Evolutionary conservation across 1,140 invertebrate species (phyloP), one percentile per base, ranked within the genome.

Genomic region (Drosophila biarmipes): DNA sequence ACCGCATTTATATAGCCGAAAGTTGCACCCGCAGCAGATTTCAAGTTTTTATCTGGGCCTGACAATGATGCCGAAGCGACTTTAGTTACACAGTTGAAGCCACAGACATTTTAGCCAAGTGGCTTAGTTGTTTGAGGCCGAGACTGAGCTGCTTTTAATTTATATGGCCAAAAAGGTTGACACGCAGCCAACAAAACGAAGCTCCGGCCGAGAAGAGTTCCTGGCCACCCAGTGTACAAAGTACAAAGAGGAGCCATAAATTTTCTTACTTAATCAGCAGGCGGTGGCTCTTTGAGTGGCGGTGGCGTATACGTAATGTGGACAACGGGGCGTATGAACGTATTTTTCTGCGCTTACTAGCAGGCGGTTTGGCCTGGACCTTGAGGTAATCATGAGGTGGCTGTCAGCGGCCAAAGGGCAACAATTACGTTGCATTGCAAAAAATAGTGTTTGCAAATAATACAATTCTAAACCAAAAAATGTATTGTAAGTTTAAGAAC

Each of bases 1-100:
- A 62, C 69, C 63, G 66, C 63, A 84, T 78, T 84, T 79, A 84
- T 79, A 79, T 45, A 67, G 55, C 66, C 53, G 74, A 81, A 78
- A 82, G 69, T 87, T 86, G 78, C 78, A 87, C 78, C 78, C 84
- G 62, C 82, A 89, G 79, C 66, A 89, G 75, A 86, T 79, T 82
- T 79, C 58, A 79, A 89, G 69, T 75, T 86, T 86, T 86, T 86
- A 82, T 89, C 84, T 72, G 64, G 57, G 52, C 59, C 78, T 55
- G 72, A 76, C 73, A 75, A 75, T 67, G 71, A 58, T 56, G 72
- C 59, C 55, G 43, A 48, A 27, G 34, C 64, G 75, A 63, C 71
- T 84, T 81, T 58, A 63, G 78, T 67, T 68, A 58, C 78, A 66
- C 40, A 68, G 71, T 45, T 57, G 48, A 67, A 80, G 71, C 82